A percentile compares a stretch with the other conserved stretches of the same genome.
phyloP scores from a whole-genome alignment of 2,797 vertebrate genomes.

The Lates japonicus region DNA sequence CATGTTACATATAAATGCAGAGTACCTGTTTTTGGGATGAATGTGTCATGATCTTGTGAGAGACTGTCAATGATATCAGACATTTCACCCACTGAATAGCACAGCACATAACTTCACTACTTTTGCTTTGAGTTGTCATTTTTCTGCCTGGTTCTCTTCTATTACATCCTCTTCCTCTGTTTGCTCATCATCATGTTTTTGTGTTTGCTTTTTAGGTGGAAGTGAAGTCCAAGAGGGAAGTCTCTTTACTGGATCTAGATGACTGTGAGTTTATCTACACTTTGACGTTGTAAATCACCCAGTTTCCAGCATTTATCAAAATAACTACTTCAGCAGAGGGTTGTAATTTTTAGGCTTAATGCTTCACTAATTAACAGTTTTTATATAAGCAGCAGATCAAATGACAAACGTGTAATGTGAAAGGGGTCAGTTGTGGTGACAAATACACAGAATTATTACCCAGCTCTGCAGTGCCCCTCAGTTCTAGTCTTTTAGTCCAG shows the following conservation, averaged over 20 bases:
- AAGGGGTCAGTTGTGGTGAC: neutral
- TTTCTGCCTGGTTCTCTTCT: neutral
- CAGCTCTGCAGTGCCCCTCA: too few relatives aligned
- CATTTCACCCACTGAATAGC: constrained; percentile 8
- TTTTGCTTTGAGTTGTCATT: constrained; percentile 1
- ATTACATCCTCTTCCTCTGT: neutral
- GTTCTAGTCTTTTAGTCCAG: neutral
- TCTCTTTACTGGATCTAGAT: constrained; percentile 94
- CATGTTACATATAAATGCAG: constrained; percentile 31
- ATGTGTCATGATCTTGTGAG: constrained; percentile 22
- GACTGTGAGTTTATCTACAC: constrained; percentile 90
- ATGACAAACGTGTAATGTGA: too few relatives aligned
- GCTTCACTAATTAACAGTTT: neutral
- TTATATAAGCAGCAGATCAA: neutral
- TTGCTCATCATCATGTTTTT: constrained; percentile 8
- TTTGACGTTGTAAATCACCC: neutral
- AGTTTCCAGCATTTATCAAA: neutral
- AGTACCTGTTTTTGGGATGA: constrained; percentile 35
- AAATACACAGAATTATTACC: neutral
- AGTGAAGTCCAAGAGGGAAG: constrained; percentile 84
- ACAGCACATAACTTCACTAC: neutral
- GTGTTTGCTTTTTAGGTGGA: constrained; percentile 74
- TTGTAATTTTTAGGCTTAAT: neutral
- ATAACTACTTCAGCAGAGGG: neutral
- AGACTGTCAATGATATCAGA: constrained; percentile 38